These are phyloP conservation scores for Mionectes macconnelli DNA, from an alignment of 2,113 vertebrate genomes.

Conservation along the genomic window DNA sequence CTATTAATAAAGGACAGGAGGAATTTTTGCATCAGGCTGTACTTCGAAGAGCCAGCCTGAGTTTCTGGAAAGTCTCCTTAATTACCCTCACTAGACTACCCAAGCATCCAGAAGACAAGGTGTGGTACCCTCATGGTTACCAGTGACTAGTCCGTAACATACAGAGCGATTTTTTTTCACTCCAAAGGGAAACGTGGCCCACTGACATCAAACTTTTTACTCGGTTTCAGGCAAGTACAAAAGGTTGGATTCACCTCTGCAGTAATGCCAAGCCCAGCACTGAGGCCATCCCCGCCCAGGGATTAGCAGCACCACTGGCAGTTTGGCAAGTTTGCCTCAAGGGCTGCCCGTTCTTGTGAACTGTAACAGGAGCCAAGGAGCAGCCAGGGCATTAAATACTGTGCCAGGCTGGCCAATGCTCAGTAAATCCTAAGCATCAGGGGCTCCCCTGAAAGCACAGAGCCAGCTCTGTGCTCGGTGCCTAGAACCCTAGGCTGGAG, in stretches of 20 bases:
- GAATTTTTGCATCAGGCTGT: not conserved
- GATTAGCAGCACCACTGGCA: not conserved
- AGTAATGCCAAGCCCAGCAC: not conserved
- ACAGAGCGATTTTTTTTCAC: not conserved
- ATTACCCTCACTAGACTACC: not conserved
- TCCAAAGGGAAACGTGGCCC: not conserved
- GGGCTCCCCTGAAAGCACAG: not conserved
- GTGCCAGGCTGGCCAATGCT: not conserved
- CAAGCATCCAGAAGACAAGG: not conserved
- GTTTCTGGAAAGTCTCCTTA: not conserved
- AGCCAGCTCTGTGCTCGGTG: not conserved
- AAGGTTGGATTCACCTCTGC: not conserved
- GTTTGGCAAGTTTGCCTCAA: not conserved
- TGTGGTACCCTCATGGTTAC: not conserved
- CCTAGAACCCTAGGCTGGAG: not conserved
- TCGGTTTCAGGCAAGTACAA: not conserved
- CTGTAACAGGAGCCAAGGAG: not conserved
- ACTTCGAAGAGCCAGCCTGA: not conserved
- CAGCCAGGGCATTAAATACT: not conserved
- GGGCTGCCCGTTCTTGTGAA: accelerated
- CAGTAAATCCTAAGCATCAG: not conserved
- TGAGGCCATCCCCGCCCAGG: not conserved
- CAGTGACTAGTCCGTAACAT: not conserved
- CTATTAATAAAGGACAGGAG: not conserved
- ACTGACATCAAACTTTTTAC: not conserved